Base-by-base conservation (phyloP, 2,797 vertebrate genomes). In the Hydrolagus colliei region DNA sequence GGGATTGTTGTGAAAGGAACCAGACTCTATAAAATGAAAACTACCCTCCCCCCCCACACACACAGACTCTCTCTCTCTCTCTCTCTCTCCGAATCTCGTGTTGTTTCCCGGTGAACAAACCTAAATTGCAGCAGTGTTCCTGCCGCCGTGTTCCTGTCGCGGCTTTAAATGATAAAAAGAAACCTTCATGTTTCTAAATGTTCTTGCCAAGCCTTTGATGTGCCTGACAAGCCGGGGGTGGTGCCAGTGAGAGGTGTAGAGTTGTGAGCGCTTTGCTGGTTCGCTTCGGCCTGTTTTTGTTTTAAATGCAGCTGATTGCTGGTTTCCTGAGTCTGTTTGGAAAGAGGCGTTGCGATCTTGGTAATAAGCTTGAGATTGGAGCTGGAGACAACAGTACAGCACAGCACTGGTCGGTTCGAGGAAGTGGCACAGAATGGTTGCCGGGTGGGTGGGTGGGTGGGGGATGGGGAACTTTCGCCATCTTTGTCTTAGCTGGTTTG, bases 401-500 rank as follows among this genome's bases (percentile, higher is more conserved):
- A 3, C 41, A 79, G 12, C 9, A 79, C 35, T 52, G 63, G 35
- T 86, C 86, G 35, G 86, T 10, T 78, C 16, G 73, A 86, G 86
- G 86, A 86, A 86, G 86, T 86, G 75, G 86, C 59, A 78, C 72
- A 32, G 14, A 71, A 14, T 78, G 63, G 27, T 35, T 35, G 62
- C 8, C 20, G n/a, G n/a, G 76, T 16, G 35, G 16, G 76, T 9
- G 35, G n/a, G n/a, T n/a, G n/a, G 76, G 52, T 59, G 86, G 86
- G 86, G 86, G 65, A 78, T 71, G 27, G 86, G 86, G 86, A 71
- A 35, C 63, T 78, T 71, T 79, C 86, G 86, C 86, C 86, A 78
- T 86, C 86, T 86, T 86, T 86, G 79, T 84, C 79, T 84, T 84
- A 35, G 65, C 79, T 84, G 79, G 79, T 41, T 84, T 84, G 65